Conservation (phyloP, 2,888 invertebrate species). For the Criorhina ranunculi region DNA sequence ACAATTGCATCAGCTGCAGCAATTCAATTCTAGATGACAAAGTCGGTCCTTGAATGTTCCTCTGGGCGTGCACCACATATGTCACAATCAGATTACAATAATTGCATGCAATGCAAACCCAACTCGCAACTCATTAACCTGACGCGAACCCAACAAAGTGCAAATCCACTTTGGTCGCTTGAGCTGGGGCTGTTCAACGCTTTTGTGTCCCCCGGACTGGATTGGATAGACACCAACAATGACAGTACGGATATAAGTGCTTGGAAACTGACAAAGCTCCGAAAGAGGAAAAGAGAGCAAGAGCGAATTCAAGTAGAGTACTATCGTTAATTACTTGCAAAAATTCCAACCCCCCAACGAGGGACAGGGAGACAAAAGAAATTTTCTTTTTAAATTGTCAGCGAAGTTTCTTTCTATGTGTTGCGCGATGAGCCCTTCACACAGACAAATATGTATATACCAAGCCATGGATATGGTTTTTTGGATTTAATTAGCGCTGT, state of each 20-base stretch:
- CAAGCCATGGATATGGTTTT: slow-evolving; percentile 49
- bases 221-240: slow-evolving; percentile 37
- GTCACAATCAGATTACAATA: slow-evolving; percentile 70
- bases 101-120: slow-evolving; percentile 67
- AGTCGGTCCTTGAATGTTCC: slow-evolving; percentile 58
- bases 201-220: slow-evolving; percentile 31
- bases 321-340: slow-evolving; percentile 71
- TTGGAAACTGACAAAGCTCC: background rate
- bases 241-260: slow-evolving; percentile 57
- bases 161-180: slow-evolving; percentile 70
- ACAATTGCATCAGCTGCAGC: no score
- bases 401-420: slow-evolving; percentile 31
- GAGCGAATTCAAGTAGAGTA: slow-evolving; percentile 53
- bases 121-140: slow-evolving; percentile 68
- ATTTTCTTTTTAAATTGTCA: slow-evolving; percentile 37
- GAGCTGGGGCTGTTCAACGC: slow-evolving; percentile 39
- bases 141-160: slow-evolving; percentile 73
- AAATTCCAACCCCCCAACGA: slow-evolving; percentile 42
- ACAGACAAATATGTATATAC: slow-evolving; percentile 36
- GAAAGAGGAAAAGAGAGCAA: background rate
- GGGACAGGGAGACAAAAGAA: slow-evolving; percentile 64
- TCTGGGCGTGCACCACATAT: slow-evolving; percentile 34
- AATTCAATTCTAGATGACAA: slow-evolving; percentile 53
- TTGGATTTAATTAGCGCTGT: slow-evolving; percentile 75
- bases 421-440: slow-evolving; percentile 20